phyloP scores from a whole-genome alignment of 1,140 invertebrate species.

The Venturia canescens region DNA sequence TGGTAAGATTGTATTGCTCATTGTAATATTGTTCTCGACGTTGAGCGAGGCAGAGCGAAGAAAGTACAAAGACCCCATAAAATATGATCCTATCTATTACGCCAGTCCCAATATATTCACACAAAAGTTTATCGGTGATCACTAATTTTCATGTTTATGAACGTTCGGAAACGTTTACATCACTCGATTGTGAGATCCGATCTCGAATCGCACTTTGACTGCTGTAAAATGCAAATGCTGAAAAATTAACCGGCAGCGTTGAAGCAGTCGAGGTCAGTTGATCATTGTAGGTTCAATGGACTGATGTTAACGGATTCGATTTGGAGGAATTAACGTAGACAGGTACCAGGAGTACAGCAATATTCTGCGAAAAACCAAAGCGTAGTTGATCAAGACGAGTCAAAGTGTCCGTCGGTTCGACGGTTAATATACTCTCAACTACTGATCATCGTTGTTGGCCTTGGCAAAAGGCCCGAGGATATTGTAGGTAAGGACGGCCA shows the following conservation, averaged over 20 bases:
- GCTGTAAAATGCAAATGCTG: constrained; percentile 1
- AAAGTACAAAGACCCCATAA: neutral
- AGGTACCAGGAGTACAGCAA: neutral
- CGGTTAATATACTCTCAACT: neutral
- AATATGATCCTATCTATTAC: neutral
- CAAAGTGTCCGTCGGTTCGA: neutral
- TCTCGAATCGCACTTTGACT: too few relatives aligned
- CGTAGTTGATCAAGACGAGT: neutral
- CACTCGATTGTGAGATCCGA: too few relatives aligned
- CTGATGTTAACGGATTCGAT: neutral
- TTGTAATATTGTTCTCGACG: neutral
- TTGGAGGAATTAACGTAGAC: constrained; percentile 4
- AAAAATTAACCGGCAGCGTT: neutral
- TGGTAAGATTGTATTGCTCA: too few relatives aligned
- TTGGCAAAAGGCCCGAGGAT: constrained; percentile 64
- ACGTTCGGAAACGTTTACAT: too few relatives aligned
- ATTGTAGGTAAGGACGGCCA: constrained; percentile 62
- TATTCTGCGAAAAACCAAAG: neutral
- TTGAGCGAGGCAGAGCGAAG: neutral
- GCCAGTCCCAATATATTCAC: neutral
- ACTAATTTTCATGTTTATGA: too few relatives aligned
- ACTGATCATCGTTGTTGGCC: constrained; percentile 56
- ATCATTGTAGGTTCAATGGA: constrained; percentile 1
- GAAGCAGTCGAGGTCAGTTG: neutral
- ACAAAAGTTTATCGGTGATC: too few relatives aligned